Base-by-base conservation (phyloP, 2,888 invertebrate genomes). In the Tipula helvola region DNA sequence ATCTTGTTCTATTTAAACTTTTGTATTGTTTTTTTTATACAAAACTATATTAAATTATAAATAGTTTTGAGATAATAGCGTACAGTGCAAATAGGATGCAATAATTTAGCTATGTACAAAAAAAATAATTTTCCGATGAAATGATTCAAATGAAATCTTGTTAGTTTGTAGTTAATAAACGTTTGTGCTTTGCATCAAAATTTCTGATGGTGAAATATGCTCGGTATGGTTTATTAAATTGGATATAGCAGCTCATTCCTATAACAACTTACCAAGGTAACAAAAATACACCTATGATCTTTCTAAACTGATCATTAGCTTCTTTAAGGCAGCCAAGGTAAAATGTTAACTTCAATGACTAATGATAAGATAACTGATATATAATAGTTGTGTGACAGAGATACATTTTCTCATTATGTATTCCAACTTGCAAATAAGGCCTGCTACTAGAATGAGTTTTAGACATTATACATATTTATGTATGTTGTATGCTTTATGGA, bases 1-100 rank as follows among this genome's bases (percentile, higher is more conserved):
- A 71, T 71, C 71, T 71, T 71, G 71, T 71, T 71, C 71, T 71
- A 71, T 71, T 71, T 71, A 71, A 71, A 71, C 71, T 71, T 71
- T 71, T 7, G n/a, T 52, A 8, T 1, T 71, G 0, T 71, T 71
- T 71, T 71, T 71, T 71, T 28, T 71, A 10, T 28, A 28, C 28
- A 71, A 16, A 71, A 57, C 13, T 52, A n/a, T 13, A 28, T 52
- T 52, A 52, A 52, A 57, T 71, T 71, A 71, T 71, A 71, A 71
- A 71, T 71, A 71, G 71, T 71, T 71, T 52, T 52, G 28, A 16
- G 16, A 57, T 57, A 16, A 5, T 71, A 18, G 71, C 28, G 71
- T 71, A 28, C 71, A 71, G 71, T 71, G 71, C 71, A 71, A 16
- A 16, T 71, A 28, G 71, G 10, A 71, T 71, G 71, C 71, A 71